Conservation (phyloP, 2,113 vertebrate genomes). For the Garra rufa region DNA sequence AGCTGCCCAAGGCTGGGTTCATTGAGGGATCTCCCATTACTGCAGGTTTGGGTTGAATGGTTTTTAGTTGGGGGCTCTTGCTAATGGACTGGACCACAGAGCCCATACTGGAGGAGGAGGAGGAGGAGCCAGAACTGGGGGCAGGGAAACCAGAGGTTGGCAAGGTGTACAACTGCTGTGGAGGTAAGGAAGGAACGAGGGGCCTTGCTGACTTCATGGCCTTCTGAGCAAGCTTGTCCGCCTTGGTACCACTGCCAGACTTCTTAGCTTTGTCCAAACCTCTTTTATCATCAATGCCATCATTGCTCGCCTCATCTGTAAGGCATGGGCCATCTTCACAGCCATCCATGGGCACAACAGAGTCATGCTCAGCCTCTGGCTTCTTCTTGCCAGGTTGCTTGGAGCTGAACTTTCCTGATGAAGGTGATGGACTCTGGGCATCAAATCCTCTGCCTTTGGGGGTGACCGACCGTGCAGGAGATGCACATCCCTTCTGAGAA, state of each 20-base stretch:
- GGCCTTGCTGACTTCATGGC: constrained; percentile 91
- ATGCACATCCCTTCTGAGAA: constrained; percentile 91
- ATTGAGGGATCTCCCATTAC: constrained; percentile 87
- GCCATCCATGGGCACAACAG: constrained; percentile 80
- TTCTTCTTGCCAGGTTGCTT: constrained; percentile 94
- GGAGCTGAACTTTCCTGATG: constrained; percentile 87
- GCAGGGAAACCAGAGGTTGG: constrained; percentile 84
- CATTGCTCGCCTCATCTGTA: constrained; percentile 91
- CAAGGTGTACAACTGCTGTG: constrained; percentile 89
- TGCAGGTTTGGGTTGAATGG: constrained; percentile 91
- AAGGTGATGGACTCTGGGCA: constrained; percentile 90
- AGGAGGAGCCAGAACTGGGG: constrained; percentile 81
- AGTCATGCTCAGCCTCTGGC: constrained; percentile 85
- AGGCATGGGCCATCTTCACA: constrained; percentile 91
- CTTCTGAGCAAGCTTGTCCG: constrained; percentile 90
- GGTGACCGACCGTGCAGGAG: constrained; percentile 91
- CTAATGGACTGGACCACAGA: constrained; percentile 92
- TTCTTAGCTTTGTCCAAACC: constrained; percentile 88
- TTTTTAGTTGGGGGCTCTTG: constrained; percentile 95
- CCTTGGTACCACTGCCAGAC: constrained; percentile 77
- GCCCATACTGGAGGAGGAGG: constrained; percentile 80
- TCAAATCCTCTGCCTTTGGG: constrained; percentile 94
- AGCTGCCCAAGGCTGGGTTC: constrained; percentile 86
- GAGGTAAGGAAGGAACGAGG: constrained; percentile 85
- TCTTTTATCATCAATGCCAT: constrained; percentile 91